phyloP scores from a whole-genome alignment of 1,140 invertebrate genomes.

The Dendroctonus valens region DNA sequence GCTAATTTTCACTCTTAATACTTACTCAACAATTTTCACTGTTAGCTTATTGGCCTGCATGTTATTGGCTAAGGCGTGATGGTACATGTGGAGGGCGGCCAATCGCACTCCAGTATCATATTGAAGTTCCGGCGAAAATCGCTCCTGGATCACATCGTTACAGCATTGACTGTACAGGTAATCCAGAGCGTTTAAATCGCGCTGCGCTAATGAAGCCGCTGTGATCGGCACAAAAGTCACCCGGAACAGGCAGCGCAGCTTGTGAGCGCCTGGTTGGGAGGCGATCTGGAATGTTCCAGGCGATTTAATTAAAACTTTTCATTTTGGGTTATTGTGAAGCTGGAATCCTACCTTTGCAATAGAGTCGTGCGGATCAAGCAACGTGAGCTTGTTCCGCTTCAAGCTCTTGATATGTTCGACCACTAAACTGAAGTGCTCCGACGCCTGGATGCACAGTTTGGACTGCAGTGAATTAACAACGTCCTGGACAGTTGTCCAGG shows the following conservation, averaged over 20 bases:
- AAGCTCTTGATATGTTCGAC: conserved; percentile 88
- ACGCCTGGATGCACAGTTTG: conserved; percentile 77
- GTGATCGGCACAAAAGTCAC: conserved; percentile 85
- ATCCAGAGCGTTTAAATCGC: conserved; percentile 81
- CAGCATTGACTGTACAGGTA: conserved; percentile 90
- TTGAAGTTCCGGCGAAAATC: conserved; percentile 86
- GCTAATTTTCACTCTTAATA: conserved; percentile 40
- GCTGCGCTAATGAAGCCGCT: conserved; percentile 75
- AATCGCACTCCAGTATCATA: conserved; percentile 81
- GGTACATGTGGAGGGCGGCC: conserved; percentile 86
- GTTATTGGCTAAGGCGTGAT: conserved; percentile 79
- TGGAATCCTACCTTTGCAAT: conserved; percentile 70
- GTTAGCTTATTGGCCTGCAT: conserved; percentile 73
- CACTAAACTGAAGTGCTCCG: conserved; percentile 83
- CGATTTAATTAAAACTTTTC: not conserved
- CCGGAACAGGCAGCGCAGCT: conserved; percentile 84
- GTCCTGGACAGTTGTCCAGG: conserved; percentile 83
- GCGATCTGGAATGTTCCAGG: conserved; percentile 67
- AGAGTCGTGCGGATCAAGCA: conserved; percentile 80
- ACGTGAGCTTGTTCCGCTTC: conserved; percentile 77
- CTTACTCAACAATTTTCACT: conserved; percentile 86
- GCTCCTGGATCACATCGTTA: conserved; percentile 88
- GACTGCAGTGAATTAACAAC: conserved; percentile 81
- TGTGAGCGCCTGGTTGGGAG: conserved; percentile 80
- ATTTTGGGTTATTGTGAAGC: not conserved